phyloP scores from a whole-genome alignment of 2,113 vertebrate genomes.

The Siniperca knerii region DNA sequence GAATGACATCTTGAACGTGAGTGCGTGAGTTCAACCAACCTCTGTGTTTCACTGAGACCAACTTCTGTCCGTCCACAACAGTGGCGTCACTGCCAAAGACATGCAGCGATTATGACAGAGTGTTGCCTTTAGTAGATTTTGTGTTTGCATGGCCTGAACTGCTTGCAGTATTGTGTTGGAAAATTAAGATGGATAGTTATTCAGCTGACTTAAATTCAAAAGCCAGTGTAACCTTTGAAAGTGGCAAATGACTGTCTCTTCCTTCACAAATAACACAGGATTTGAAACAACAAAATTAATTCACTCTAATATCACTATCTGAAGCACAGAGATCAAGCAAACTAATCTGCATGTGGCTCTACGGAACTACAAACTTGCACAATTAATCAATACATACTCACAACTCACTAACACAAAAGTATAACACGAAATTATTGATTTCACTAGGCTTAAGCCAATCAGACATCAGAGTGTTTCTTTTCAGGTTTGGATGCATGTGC shows the following conservation, averaged over 20 bases:
- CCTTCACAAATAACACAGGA: neutral
- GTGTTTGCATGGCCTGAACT: conserved; percentile 27
- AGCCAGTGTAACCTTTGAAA: neutral
- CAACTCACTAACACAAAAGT: conserved; percentile 25
- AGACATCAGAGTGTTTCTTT: conserved; percentile 62
- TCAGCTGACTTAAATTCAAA: neutral
- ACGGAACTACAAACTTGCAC: neutral
- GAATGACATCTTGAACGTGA: conserved; percentile 4
- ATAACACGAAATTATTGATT: conserved; percentile 27
- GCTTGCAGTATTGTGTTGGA: neutral
- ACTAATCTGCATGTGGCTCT: conserved; percentile 52
- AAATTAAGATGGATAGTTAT: neutral
- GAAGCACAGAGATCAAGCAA: conserved; percentile 49
- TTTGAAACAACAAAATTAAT: neutral
- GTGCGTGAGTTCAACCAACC: neutral
- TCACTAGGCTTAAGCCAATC: conserved; percentile 55
- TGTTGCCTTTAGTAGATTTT: neutral
- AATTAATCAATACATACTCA: conserved; percentile 14
- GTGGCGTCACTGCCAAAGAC: neutral
- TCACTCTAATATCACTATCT: neutral
- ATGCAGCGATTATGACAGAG: neutral
- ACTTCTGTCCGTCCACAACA: neutral
- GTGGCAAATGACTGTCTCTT: neutral
- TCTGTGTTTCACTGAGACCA: conserved; percentile 25
- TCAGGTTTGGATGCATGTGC: conserved; percentile 84